Evolutionary conservation across 2,113 vertebrate species (phyloP).

Genomic region (Pagrus major): DNA sequence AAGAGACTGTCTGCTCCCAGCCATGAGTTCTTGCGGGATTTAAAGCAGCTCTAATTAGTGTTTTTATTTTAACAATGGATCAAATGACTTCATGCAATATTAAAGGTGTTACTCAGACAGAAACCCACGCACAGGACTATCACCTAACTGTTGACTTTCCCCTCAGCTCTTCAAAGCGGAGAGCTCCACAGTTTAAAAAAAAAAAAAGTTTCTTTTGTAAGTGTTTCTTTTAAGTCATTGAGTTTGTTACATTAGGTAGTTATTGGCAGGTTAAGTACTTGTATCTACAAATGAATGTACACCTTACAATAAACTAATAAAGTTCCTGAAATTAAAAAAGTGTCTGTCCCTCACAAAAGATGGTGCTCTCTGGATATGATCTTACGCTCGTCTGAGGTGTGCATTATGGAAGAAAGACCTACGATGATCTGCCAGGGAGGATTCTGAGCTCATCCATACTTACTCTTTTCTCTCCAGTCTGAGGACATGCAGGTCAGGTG

Average conservation of each 20-base stretch:
- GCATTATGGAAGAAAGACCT: neutral
- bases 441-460: neutral
- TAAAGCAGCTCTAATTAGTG: constrained; percentile 2
- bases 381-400: neutral
- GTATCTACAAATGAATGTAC: too few species aligned
- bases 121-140: neutral
- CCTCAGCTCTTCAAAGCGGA: neutral
- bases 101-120: neutral
- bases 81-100: neutral
- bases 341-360: neutral
- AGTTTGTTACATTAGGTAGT: neutral
- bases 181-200: too few species aligned
- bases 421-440: neutral
- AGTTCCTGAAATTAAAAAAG: neutral
- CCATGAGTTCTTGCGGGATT: neutral
- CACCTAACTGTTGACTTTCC: neutral
- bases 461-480: constrained; percentile 1
- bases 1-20: neutral
- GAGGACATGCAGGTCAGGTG: constrained; percentile 14
- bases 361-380: neutral
- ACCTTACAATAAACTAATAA: neutral
- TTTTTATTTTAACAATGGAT: neutral
- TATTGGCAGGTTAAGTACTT: too few species aligned
- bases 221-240: too few species aligned
- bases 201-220: too few species aligned